A percentile compares a stretch with the other conserved stretches of the same genome.
These are phyloP conservation scores for Nycteola revayana DNA, from an alignment of 2,888 invertebrate genomes.

Conservation along the genomic window DNA sequence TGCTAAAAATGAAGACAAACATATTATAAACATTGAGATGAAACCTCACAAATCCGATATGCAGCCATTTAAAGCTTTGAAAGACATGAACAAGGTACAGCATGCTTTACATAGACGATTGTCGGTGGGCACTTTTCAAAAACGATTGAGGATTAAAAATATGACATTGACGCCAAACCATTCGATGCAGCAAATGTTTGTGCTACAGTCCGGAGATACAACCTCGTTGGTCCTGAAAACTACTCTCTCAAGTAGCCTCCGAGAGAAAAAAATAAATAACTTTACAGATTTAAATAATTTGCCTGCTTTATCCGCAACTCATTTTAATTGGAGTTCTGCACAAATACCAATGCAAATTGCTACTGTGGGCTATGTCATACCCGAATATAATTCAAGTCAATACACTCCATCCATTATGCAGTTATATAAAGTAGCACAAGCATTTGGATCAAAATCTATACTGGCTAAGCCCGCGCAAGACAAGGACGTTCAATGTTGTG, in stretches of 20 bases:
- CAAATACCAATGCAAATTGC: constrained; percentile 57
- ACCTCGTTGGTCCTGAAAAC: constrained; percentile 50
- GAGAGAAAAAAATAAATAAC: constrained; percentile 29
- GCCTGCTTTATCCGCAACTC: constrained; percentile 40
- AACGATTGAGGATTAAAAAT: constrained; percentile 54
- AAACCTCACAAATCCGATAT: constrained; percentile 13
- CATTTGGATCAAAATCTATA: not conserved
- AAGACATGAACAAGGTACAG: constrained; percentile 46
- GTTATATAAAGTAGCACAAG: constrained; percentile 17
- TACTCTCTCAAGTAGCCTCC: constrained; percentile 38
- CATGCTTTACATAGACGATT: constrained; percentile 46
- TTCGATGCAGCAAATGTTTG: constrained; percentile 49
- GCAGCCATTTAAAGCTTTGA: constrained; percentile 30
- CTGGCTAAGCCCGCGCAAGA: too few relatives aligned
- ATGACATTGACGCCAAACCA: constrained; percentile 58
- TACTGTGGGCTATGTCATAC: constrained; percentile 60
- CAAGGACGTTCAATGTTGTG: not conserved
- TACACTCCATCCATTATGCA: constrained; percentile 17
- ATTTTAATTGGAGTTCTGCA: constrained; percentile 45
- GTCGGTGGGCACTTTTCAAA: constrained; percentile 50
- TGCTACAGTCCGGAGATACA: constrained; percentile 59
- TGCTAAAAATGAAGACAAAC: constrained; percentile 13
- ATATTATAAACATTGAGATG: constrained; percentile 5
- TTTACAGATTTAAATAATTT: constrained; percentile 37
- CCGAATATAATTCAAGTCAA: constrained; percentile 28